Percentiles rank a stretch among this genome's conserved stretches.
These are phyloP conservation scores for Scrobipalpa atriplicella DNA, from an alignment of 2,888 invertebrate genomes.

Conservation along the genomic window DNA sequence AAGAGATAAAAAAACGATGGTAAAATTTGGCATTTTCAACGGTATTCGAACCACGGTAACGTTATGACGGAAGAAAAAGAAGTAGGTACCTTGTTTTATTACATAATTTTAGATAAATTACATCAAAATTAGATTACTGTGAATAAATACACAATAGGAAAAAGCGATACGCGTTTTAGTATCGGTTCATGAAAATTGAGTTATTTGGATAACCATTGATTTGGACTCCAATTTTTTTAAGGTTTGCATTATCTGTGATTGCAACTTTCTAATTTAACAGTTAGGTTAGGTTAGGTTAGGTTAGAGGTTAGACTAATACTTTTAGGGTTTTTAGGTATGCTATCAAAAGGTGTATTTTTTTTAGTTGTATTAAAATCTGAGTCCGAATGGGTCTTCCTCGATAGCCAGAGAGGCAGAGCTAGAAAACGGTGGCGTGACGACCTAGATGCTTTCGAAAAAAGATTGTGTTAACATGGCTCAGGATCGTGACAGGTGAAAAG, in stretches of 20 bases:
- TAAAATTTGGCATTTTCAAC: background rate
- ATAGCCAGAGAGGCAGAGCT: too few relatives aligned
- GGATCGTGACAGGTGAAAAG: too few relatives aligned
- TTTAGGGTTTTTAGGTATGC: too few relatives aligned
- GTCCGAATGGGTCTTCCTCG: too few relatives aligned
- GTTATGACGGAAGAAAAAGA: background rate
- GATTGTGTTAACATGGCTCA: too few relatives aligned
- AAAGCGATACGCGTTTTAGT: background rate
- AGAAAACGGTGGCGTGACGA: too few relatives aligned
- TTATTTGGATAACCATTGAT: background rate
- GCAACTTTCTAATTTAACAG: background rate
- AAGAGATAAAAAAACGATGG: too few relatives aligned
- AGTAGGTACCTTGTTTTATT: background rate
- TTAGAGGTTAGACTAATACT: too few relatives aligned
- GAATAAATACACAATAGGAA: background rate
- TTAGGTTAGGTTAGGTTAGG: background rate
- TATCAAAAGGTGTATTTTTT: too few relatives aligned
- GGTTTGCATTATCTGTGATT: conserved; percentile 3
- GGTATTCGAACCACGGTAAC: background rate
- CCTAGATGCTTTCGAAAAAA: too few relatives aligned
- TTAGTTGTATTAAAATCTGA: too few relatives aligned
- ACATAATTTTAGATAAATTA: background rate
- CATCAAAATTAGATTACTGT: background rate
- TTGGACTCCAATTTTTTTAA: background rate
- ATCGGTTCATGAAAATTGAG: background rate